Conservation (phyloP, 2,888 invertebrate species). For the Agapetus fuscipes region DNA sequence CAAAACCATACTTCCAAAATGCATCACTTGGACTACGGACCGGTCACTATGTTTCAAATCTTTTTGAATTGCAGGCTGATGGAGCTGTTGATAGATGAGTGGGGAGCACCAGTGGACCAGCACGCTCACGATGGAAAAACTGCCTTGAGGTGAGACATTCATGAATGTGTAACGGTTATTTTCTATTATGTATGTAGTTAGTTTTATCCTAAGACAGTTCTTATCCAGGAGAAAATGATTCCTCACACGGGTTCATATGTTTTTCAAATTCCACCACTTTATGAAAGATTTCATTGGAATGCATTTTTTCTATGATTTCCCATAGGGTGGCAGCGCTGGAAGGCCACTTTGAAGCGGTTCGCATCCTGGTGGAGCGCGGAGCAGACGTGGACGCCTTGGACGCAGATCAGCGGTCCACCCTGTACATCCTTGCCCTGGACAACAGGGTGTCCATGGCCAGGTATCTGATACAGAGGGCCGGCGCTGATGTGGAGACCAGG, state of each 20-base stretch:
- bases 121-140: conserved; percentile 87
- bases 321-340: conserved; percentile 67
- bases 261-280: too few species aligned
- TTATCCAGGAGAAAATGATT: too few species aligned
- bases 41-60: neutral
- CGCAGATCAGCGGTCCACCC: conserved; percentile 83
- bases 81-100: conserved; percentile 59
- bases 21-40: neutral
- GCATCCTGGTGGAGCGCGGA: conserved; percentile 58
- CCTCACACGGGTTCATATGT: too few species aligned
- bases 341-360: conserved; percentile 73
- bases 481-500: conserved; percentile 74
- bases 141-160: conserved; percentile 54
- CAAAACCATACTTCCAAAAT: too few species aligned
- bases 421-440: conserved; percentile 85
- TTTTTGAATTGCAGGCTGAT: conserved; percentile 32
- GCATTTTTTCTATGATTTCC: too few species aligned
- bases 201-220: too few species aligned
- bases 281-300: too few species aligned
- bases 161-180: too few species aligned
- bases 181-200: too few species aligned
- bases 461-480: conserved; percentile 65
- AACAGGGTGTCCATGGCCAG: conserved; percentile 77
- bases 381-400: conserved; percentile 84
- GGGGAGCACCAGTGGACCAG: conserved; percentile 72